Conservation (phyloP, 2,888 invertebrate genomes). For the Atrina japonica region DNA sequence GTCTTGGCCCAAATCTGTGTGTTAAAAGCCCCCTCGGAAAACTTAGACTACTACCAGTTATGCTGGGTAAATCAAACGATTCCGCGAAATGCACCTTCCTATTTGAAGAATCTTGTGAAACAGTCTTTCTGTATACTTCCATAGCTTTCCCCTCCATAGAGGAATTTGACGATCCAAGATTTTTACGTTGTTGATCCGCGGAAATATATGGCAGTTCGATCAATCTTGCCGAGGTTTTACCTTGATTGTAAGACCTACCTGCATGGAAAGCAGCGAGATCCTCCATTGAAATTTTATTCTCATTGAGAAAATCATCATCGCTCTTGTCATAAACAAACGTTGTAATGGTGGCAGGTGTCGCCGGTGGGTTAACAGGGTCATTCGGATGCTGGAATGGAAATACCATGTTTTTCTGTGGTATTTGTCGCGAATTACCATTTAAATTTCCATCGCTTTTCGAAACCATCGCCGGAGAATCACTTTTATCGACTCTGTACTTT, state of each 20-base stretch:
- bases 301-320: conserved; percentile 19
- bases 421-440: conserved; percentile 17
- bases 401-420: conserved; percentile 18
- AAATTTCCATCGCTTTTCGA: conserved; percentile 1
- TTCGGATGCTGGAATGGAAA: conserved; percentile 21
- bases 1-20: conserved; percentile 39
- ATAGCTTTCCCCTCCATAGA: conserved; percentile 37
- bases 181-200: conserved; percentile 52
- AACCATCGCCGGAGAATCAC: background rate
- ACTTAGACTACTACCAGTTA: conserved; percentile 52
- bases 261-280: conserved; percentile 1
- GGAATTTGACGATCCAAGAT: conserved; percentile 44
- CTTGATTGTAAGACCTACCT: conserved; percentile 9
- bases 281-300: conserved; percentile 1
- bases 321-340: conserved; percentile 43
- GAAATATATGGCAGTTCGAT: conserved; percentile 55
- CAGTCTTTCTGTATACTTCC: conserved; percentile 34
- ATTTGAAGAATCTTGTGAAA: conserved; percentile 26
- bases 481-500: conserved; percentile 5
- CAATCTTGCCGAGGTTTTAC: conserved; percentile 38
- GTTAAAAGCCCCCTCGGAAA: conserved; percentile 22
- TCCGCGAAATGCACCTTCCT: conserved; percentile 56
- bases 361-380: conserved; percentile 51
- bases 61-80: conserved; percentile 46
- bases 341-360: conserved; percentile 46